These are phyloP conservation scores for Blastobasis lacticolella DNA, from an alignment of 2,888 invertebrate species.

Conservation along the genomic window DNA sequence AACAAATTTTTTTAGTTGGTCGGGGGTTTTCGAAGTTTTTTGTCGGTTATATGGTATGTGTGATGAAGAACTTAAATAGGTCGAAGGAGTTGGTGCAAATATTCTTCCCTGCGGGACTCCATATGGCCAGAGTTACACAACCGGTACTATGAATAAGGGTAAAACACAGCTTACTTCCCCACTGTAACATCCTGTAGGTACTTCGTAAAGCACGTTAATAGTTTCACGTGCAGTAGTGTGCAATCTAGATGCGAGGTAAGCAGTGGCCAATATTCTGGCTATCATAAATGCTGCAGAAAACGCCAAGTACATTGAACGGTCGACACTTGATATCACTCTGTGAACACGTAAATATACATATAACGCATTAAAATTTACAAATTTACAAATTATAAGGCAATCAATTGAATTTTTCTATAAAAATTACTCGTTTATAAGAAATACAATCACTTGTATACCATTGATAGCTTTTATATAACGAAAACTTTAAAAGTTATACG, in stretches of 20 bases:
- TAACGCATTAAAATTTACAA: neutral
- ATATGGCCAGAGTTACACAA: neutral
- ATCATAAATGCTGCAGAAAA: neutral
- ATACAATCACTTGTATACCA: neutral
- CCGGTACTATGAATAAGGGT: neutral
- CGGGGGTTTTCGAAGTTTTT: too few species aligned
- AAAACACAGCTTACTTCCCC: neutral
- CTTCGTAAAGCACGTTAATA: constrained; percentile 37
- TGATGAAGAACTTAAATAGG: too few species aligned
- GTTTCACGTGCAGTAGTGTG: neutral
- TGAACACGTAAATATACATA: neutral
- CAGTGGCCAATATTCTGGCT: neutral
- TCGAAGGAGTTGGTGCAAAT: neutral
- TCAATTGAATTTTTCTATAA: neutral
- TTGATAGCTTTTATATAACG: neutral
- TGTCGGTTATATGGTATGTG: too few species aligned
- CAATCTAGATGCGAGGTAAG: neutral
- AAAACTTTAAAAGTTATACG: neutral
- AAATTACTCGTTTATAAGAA: neutral
- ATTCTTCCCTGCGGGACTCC: neutral
- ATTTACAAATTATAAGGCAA: neutral
- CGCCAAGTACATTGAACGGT: neutral
- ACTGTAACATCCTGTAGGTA: constrained; percentile 25
- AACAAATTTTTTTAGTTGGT: too few species aligned
- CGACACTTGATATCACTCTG: neutral